Base-by-base conservation (phyloP, 2,113 vertebrate genomes). In the Cettia cetti region DNA sequence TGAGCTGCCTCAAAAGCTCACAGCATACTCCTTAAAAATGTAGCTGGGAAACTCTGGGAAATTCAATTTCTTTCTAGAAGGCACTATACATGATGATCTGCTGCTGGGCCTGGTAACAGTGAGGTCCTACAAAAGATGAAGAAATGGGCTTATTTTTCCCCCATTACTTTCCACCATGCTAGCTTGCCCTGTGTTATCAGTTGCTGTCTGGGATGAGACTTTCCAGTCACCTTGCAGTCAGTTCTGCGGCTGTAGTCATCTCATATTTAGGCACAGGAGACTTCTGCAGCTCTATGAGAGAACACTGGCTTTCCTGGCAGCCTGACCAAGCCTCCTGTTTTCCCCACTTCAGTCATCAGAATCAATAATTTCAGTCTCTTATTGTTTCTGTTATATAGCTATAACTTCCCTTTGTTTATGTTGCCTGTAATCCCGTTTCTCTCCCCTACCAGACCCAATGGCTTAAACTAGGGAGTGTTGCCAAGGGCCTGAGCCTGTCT, bases 301-400 rank as follows among this genome's bases (percentile, higher is more conserved):
- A 31, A 45, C 2, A 0, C 37, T 54, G 68, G 22, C 11, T 85
- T 82, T 95, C 53, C 40, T 56, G 13, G 4, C 18, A 70, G 23
- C 37, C 47, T 57, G 28, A 40, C 22, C 1, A 5, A 60, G 8
- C 15, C 18, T 92, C 15, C 20, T 57, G 8, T 63, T 74, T 65
- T 17, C 11, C 28, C 18, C 2, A 13, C n/a, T 42, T 54, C 65
- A 64, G 70, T 35, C 39, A 78, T 86, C 33, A 81, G 42, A 47
- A 83, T 66, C 57, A 92, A 54, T 63, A 69, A 70, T 91, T 91
- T 84, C 56, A 75, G 13, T 60, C 10, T 70, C 27, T 75, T 70
- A 35, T 30, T 70, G 21, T 66, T 96, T 86, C 56, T 86, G 14
- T 70, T 81, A 27, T 5, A 23, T 37, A 77, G 37, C 14, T 75